These are phyloP conservation scores for Strix uralensis DNA, from an alignment of 2,113 vertebrate genomes.

Conservation along the genomic window DNA sequence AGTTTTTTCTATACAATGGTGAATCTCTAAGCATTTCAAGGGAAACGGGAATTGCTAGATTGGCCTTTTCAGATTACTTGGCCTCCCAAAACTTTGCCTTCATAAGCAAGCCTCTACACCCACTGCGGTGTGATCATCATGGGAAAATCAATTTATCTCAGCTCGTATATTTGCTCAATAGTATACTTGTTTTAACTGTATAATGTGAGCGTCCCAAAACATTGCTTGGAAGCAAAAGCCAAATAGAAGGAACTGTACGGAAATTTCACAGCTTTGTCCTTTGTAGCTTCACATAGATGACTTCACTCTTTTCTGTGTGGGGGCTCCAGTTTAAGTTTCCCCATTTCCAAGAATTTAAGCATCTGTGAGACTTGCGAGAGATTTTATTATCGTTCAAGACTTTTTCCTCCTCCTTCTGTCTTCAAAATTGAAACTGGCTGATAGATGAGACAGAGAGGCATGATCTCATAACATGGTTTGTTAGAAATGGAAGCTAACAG, in stretches of 20 bases:
- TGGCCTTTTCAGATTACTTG: neutral
- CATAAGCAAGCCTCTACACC: neutral
- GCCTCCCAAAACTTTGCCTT: neutral
- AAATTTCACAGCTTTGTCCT: neutral
- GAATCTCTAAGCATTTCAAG: neutral
- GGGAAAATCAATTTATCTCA: neutral
- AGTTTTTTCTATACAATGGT: fast-evolving
- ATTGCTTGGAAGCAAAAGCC: neutral
- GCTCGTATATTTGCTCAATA: neutral
- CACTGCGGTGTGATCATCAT: neutral
- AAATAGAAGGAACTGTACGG: neutral
- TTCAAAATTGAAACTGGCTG: constrained; percentile 45
- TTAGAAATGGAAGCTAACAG: constrained; percentile 41
- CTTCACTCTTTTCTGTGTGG: neutral
- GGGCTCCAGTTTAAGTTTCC: neutral
- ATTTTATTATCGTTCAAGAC: constrained; percentile 9
- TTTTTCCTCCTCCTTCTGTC: constrained; percentile 41
- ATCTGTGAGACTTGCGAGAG: constrained; percentile 10
- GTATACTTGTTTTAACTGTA: neutral
- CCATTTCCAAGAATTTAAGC: neutral
- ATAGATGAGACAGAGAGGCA: constrained; percentile 22
- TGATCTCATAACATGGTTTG: constrained; percentile 41
- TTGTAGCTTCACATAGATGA: neutral
- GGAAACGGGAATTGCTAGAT: neutral
- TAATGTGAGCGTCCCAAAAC: neutral